phyloP scores from a whole-genome alignment of 2,113 vertebrate species.

The Seriola dumerili region DNA sequence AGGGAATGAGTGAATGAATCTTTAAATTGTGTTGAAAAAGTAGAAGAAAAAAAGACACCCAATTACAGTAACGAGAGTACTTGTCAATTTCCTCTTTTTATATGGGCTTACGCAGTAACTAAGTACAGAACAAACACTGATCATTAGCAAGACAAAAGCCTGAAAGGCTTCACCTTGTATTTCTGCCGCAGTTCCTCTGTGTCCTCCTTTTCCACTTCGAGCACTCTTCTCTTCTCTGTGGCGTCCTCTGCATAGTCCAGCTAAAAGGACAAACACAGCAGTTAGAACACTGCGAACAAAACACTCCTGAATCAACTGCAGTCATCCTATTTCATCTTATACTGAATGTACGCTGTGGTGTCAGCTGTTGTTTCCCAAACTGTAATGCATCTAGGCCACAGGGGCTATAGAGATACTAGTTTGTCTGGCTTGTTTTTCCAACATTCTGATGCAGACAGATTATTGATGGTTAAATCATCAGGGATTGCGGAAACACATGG shows the following conservation, averaged over 20 bases:
- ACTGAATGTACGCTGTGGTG: background rate
- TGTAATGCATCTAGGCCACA: background rate
- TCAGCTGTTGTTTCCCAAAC: background rate
- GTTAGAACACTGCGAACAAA: slow-evolving; percentile 21
- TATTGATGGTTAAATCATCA: background rate
- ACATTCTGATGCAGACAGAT: background rate
- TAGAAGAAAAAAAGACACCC: background rate
- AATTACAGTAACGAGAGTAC: background rate
- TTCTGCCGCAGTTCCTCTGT: slow-evolving; percentile 98
- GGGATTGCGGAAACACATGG: background rate
- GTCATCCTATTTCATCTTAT: background rate
- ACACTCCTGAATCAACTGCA: background rate
- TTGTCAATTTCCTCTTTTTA: background rate
- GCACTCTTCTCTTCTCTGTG: slow-evolving; percentile 95
- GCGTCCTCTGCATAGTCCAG: slow-evolving; percentile 98
- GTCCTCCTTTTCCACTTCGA: slow-evolving; percentile 99
- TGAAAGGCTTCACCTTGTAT: slow-evolving; percentile 89
- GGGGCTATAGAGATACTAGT: background rate
- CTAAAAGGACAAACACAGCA: slow-evolving; percentile 77
- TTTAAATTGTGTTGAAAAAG: background rate
- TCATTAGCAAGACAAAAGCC: background rate
- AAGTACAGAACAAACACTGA: background rate
- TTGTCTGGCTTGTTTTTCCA: background rate
- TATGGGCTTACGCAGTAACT: background rate
- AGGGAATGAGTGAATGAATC: background rate